These are phyloP conservation scores for Lasius platythorax DNA, from an alignment of 2,888 invertebrate genomes.

Conservation along the genomic window DNA sequence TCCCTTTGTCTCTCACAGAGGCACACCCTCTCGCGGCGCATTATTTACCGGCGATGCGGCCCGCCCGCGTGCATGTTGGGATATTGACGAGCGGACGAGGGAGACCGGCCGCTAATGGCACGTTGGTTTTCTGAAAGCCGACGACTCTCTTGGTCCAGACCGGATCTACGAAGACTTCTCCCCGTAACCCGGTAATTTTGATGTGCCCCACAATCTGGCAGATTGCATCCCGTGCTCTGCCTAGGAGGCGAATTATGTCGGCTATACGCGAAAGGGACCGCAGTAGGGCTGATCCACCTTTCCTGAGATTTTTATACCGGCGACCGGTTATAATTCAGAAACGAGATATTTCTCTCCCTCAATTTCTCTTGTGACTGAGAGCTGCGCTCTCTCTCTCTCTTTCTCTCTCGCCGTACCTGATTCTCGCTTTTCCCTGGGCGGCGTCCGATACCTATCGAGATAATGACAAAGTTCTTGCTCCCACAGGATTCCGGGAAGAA, in stretches of 20 bases:
- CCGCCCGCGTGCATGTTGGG: slow-evolving; percentile 57
- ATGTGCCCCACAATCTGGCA: slow-evolving; percentile 81
- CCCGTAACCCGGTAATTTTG: slow-evolving; percentile 81
- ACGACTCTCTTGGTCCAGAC: slow-evolving; percentile 31
- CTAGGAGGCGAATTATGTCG: slow-evolving; percentile 71
- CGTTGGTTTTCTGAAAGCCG: slow-evolving; percentile 75
- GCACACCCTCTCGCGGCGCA: slow-evolving; percentile 64
- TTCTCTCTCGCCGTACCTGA: not conserved
- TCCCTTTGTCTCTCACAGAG: slow-evolving; percentile 69
- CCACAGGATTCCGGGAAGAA: slow-evolving; percentile 72
- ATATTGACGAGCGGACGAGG: slow-evolving; percentile 59
- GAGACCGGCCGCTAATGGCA: slow-evolving; percentile 72
- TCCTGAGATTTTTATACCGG: slow-evolving; percentile 56
- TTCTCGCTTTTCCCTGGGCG: slow-evolving; percentile 14
- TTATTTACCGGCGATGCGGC: slow-evolving; percentile 71
- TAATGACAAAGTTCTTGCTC: slow-evolving; percentile 74
- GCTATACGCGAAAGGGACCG: slow-evolving; percentile 43
- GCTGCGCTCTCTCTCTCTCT: not conserved
- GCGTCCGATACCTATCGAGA: slow-evolving; percentile 42
- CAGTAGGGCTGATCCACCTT: slow-evolving; percentile 53
- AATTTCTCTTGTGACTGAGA: slow-evolving; percentile 46
- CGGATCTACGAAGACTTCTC: slow-evolving; percentile 43
- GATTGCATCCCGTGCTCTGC: slow-evolving; percentile 77
- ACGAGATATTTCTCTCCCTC: slow-evolving; percentile 58
- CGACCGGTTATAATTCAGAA: slow-evolving; percentile 66